Percentiles rank a stretch among this genome's conserved stretches.
Evolutionary conservation across 2,888 invertebrate genomes (phyloP).

Genomic region (Ennomos quercinarius): DNA sequence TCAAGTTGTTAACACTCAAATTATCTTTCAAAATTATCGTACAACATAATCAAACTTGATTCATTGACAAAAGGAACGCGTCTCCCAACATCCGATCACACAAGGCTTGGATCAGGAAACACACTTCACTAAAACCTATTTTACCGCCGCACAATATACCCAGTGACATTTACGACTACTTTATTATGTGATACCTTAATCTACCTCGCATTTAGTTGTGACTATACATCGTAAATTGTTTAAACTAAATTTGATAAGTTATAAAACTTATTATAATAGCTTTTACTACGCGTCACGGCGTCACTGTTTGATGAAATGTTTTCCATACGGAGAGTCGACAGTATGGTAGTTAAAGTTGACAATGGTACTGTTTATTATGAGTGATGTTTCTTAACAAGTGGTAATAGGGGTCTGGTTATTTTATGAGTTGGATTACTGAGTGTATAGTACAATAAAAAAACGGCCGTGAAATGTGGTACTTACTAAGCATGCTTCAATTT

Average conservation of each 20-base stretch:
- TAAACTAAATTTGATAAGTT: constrained; percentile 37
- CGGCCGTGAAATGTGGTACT: too few species aligned
- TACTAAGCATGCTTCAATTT: too few species aligned
- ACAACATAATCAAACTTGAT: too few species aligned
- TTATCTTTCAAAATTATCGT: too few species aligned
- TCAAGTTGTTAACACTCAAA: too few species aligned
- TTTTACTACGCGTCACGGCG: constrained; percentile 3
- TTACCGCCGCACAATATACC: constrained; percentile 22
- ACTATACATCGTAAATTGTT: constrained; percentile 32
- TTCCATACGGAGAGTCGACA: background rate
- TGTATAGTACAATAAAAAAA: too few species aligned
- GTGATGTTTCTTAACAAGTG: too few species aligned
- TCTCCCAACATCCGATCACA: constrained; percentile 20
- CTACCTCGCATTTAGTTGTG: constrained; percentile 12
- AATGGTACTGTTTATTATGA: too few species aligned
- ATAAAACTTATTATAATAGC: constrained; percentile 36
- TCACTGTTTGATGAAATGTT: constrained; percentile 11
- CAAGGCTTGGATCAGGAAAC: constrained; percentile 24
- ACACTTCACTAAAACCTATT: constrained; percentile 27
- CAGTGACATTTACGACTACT: constrained; percentile 38
- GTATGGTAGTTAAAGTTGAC: too few species aligned
- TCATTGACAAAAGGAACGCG: background rate
- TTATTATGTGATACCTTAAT: constrained; percentile 37
- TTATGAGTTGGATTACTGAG: too few species aligned
- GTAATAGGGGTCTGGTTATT: too few species aligned